Conservation (phyloP, 2,888 invertebrate genomes). For the Diarsia mendica region DNA sequence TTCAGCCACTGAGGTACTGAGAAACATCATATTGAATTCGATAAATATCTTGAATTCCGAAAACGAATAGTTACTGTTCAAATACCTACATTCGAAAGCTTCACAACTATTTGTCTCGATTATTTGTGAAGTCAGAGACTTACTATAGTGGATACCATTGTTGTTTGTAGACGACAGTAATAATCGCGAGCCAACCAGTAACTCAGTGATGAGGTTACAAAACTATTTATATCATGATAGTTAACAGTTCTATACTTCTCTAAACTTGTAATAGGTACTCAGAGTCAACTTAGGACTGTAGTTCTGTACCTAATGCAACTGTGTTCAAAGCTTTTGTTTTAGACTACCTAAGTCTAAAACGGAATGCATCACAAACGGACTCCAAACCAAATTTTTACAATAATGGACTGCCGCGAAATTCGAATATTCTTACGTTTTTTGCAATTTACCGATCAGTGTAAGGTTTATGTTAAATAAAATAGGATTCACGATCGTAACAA, state of each 20-base stretch:
- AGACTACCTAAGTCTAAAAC: neutral
- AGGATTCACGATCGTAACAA: too few species aligned
- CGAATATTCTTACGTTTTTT: too few species aligned
- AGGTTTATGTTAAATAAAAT: too few species aligned
- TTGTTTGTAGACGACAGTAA: slow-evolving; percentile 1
- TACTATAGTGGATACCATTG: neutral
- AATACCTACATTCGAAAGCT: slow-evolving; percentile 27
- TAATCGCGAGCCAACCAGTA: neutral
- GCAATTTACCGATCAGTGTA: too few species aligned
- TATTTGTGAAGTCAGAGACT: slow-evolving; percentile 24
- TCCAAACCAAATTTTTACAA: neutral
- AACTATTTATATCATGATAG: slow-evolving; percentile 41
- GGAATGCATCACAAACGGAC: neutral
- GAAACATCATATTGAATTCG: slow-evolving; percentile 36
- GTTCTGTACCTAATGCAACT: slow-evolving; percentile 20
- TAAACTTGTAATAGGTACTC: slow-evolving; percentile 8
- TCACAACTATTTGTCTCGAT: slow-evolving; percentile 31
- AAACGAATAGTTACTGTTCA: neutral
- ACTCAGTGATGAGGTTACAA: slow-evolving; percentile 12
- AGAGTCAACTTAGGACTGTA: slow-evolving; percentile 21
- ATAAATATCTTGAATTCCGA: neutral
- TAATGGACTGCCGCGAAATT: too few species aligned
- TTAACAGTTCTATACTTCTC: slow-evolving; percentile 8
- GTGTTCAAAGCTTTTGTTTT: slow-evolving; percentile 11
- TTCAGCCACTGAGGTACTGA: slow-evolving; percentile 18